Conservation (phyloP, 1,140 invertebrate species). For the Ctenoplectra terminalis region DNA sequence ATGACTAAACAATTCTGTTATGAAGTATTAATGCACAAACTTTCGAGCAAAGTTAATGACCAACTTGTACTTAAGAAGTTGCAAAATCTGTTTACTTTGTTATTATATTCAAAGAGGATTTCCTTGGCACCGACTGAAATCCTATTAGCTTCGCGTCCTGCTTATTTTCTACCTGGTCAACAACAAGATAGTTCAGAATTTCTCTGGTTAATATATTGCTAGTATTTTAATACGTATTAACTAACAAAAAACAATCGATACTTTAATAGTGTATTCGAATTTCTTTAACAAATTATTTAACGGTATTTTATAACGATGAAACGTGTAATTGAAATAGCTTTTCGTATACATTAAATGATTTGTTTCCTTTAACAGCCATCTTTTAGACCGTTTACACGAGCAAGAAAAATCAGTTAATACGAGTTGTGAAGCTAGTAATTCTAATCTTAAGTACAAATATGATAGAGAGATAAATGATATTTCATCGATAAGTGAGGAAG, state of each 20-base stretch:
- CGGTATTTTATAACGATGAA: no score
- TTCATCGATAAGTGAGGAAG: conserved; percentile 43
- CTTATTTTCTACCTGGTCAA: conserved; percentile 89
- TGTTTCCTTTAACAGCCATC: conserved; percentile 77
- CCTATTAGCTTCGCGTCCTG: conserved; percentile 86
- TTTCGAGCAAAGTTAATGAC: conserved; percentile 63
- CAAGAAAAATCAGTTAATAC: conserved; percentile 84
- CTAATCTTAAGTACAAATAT: conserved; percentile 65
- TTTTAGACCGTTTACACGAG: conserved; percentile 89
- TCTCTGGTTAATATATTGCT: conserved; percentile 85
- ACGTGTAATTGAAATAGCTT: not conserved
- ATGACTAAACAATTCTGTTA: conserved; percentile 90
- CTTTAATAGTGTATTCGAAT: no score
- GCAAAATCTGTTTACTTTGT: conserved; percentile 89
- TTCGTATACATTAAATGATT: conserved; percentile 19
- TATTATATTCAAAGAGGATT: conserved; percentile 87
- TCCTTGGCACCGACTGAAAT: conserved; percentile 88
- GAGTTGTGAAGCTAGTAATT: conserved; percentile 57
- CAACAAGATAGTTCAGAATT: conserved; percentile 96
- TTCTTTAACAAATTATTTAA: not conserved
- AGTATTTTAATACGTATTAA: conserved; percentile 22
- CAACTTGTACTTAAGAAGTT: conserved; percentile 86
- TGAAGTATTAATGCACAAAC: conserved; percentile 75
- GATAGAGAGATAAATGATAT: conserved; percentile 68
- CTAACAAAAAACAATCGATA: no score